Conservation (phyloP, 2,113 vertebrate genomes). For the Epinephelus fuscoguttatus region DNA sequence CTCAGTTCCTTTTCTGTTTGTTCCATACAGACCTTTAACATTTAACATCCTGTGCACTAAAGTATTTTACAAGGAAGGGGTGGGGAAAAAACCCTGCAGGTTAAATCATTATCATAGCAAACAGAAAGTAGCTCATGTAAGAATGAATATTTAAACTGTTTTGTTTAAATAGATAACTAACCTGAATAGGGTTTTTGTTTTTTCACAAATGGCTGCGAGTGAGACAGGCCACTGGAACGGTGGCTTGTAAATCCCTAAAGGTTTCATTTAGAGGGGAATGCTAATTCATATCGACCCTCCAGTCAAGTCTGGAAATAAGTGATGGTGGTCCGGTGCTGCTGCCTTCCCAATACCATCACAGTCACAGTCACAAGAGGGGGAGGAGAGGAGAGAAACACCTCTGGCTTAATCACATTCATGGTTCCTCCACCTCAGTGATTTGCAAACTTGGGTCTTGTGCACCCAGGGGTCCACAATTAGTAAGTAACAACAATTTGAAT, state of each 20-base stretch:
- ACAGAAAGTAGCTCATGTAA: not conserved
- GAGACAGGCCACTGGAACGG: slow-evolving; percentile 12
- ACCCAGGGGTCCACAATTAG: slow-evolving; percentile 32
- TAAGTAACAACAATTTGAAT: slow-evolving; percentile 13
- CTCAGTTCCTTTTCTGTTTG: too few species aligned
- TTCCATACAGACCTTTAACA: not conserved
- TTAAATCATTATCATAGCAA: slow-evolving; percentile 16
- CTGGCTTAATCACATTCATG: slow-evolving; percentile 57
- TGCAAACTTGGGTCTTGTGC: not conserved
- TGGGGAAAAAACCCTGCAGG: not conserved
- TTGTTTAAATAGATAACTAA: not conserved
- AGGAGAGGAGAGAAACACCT: slow-evolving; percentile 35
- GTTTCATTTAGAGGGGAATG: slow-evolving; percentile 58
- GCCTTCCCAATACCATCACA: slow-evolving; percentile 40
- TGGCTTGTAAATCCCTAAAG: slow-evolving; percentile 53
- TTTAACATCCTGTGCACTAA: not conserved
- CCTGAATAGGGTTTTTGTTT: not conserved
- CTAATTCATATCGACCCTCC: slow-evolving; percentile 71
- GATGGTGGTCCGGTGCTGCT: slow-evolving; percentile 39
- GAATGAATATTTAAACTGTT: not conserved
- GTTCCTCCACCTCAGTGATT: slow-evolving; percentile 40
- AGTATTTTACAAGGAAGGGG: not conserved
- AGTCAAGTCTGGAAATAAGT: slow-evolving; percentile 64
- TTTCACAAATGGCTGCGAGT: not conserved
- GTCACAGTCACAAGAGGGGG: slow-evolving; percentile 12